Evolutionary conservation across 2,888 invertebrate species (phyloP).

Genomic region (Mycalesis mineus): DNA sequence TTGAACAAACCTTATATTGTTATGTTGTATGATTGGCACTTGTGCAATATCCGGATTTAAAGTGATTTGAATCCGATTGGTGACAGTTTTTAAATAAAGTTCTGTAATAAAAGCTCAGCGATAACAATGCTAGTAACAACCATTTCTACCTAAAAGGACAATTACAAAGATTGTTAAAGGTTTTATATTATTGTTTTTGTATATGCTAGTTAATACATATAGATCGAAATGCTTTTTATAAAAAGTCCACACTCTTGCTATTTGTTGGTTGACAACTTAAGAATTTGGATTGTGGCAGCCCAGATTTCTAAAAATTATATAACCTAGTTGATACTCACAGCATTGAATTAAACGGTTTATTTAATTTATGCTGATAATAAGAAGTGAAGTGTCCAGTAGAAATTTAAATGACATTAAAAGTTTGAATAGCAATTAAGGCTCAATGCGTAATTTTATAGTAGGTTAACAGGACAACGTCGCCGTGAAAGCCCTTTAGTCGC

Average conservation of each 20-base stretch:
- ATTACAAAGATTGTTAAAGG: too few relatives aligned
- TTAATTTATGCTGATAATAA: slow-evolving; percentile 1
- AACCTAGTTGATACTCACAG: background rate
- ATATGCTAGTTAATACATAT: too few relatives aligned
- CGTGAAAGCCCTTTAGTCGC: slow-evolving; percentile 19
- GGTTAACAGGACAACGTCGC: slow-evolving; percentile 26
- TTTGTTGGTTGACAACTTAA: too few relatives aligned
- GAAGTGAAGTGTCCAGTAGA: background rate
- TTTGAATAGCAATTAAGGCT: slow-evolving; percentile 13
- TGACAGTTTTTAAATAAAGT: background rate
- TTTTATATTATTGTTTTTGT: too few relatives aligned
- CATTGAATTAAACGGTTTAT: slow-evolving; percentile 9
- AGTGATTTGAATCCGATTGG: background rate
- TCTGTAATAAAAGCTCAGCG: background rate
- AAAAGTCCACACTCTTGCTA: too few relatives aligned
- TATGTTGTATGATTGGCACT: background rate
- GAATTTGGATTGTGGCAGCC: too few relatives aligned
- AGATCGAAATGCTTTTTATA: too few relatives aligned
- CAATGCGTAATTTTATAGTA: slow-evolving; percentile 18
- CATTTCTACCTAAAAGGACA: background rate
- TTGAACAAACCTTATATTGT: background rate
- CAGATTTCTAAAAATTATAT: background rate
- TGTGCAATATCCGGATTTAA: background rate
- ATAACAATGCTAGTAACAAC: too few relatives aligned
- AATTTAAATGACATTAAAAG: slow-evolving; percentile 4